A percentile compares a stretch with the other conserved stretches of the same genome.
These are phyloP conservation scores for Noctua comes DNA, from an alignment of 2,888 invertebrate genomes.

Conservation along the genomic window DNA sequence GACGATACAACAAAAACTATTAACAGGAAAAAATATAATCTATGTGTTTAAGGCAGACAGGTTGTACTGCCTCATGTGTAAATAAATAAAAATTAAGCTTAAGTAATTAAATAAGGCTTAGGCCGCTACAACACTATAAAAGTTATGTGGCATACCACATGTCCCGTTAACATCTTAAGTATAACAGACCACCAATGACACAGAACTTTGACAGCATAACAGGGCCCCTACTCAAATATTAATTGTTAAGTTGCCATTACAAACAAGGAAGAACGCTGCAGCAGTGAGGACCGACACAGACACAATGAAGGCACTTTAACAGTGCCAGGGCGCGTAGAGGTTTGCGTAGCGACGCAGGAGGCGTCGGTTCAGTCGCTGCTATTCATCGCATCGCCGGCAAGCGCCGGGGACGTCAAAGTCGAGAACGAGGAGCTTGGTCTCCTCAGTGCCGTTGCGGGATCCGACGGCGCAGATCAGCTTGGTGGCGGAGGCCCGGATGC, in stretches of 20 bases:
- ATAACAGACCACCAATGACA: not conserved
- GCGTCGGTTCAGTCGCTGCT: slow-evolving; percentile 88
- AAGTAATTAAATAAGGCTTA: not conserved
- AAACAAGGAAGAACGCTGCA: slow-evolving; percentile 19
- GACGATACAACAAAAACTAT: not conserved
- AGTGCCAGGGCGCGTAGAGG: slow-evolving; percentile 87
- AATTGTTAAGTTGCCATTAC: slow-evolving; percentile 2
- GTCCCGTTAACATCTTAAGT: not conserved
- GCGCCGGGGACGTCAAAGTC: slow-evolving; percentile 97
- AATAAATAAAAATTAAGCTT: not conserved
- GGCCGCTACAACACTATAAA: not conserved
- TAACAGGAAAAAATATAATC: not conserved
- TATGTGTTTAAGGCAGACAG: not conserved
- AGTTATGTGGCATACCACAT: not conserved
- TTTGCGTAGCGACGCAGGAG: slow-evolving; percentile 85
- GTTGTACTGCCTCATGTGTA: not conserved
- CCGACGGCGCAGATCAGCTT: slow-evolving; percentile 99
- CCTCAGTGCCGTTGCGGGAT: slow-evolving; percentile 99
- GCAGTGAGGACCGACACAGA: slow-evolving; percentile 55
- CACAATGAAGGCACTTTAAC: slow-evolving; percentile 69
- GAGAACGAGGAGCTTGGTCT: slow-evolving; percentile 98
- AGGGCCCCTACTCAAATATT: slow-evolving; percentile 1
- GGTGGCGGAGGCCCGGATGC: slow-evolving; percentile 98
- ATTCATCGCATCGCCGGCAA: slow-evolving; percentile 90
- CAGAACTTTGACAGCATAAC: slow-evolving; percentile 7